Evolutionary conservation across 2,888 invertebrate genomes (phyloP).

Genomic region (Drosophila eohydei): DNA sequence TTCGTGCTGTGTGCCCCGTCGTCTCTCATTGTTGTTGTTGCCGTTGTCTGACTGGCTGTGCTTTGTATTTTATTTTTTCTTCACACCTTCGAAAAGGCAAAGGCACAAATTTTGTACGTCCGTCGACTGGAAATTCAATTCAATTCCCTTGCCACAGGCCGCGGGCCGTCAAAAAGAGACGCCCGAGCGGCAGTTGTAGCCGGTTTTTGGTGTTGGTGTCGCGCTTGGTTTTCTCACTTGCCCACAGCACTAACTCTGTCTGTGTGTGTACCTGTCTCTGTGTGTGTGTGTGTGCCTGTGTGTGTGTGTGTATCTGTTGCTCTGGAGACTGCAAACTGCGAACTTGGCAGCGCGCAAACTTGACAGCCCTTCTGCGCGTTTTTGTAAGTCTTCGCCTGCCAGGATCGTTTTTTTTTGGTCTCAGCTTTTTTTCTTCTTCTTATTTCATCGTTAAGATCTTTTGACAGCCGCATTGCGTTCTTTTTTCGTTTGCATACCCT

Average conservation of each 20-base stretch:
- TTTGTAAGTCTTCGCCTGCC: constrained; percentile 56
- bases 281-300: constrained; percentile 20
- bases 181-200: constrained; percentile 50
- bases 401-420: constrained; percentile 60
- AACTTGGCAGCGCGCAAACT: constrained; percentile 57
- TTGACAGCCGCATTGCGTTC: constrained; percentile 68
- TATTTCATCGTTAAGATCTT: constrained; percentile 72
- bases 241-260: constrained; percentile 27
- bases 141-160: constrained; percentile 72
- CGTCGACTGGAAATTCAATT: constrained; percentile 81
- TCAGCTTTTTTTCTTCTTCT: constrained; percentile 25
- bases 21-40: constrained; percentile 35
- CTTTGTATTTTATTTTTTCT: constrained; percentile 79
- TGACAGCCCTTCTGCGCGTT: constrained; percentile 61
- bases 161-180: constrained; percentile 41
- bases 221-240: constrained; percentile 80
- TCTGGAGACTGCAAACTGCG: constrained; percentile 28
- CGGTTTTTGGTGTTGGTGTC: constrained; percentile 80
- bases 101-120: constrained; percentile 77
- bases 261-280: constrained; percentile 9
- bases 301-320: constrained; percentile 20
- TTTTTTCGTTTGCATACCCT: constrained; percentile 19
- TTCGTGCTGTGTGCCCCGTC: constrained; percentile 71
- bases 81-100: constrained; percentile 76
- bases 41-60: constrained; percentile 41